Evolutionary conservation across 2,113 vertebrate genomes (phyloP).

Genomic region (Scopus umbretta): DNA sequence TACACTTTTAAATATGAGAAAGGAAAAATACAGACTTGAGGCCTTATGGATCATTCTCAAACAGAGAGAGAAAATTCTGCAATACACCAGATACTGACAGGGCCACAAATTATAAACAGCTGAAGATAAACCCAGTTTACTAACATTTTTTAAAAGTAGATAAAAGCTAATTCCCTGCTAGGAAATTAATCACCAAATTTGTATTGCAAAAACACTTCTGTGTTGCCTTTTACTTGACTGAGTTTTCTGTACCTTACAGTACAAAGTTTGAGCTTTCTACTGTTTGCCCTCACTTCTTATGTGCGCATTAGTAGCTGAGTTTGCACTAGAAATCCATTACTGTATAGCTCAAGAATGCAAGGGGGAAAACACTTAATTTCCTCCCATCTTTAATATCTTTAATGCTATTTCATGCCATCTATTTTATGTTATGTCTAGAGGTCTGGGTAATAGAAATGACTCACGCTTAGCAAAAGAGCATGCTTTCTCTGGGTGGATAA

Average conservation of each 20-base stretch:
- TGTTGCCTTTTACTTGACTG: neutral
- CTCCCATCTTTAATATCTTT: slow-evolving; percentile 11
- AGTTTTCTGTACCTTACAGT: neutral
- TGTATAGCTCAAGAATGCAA: slow-evolving; percentile 35
- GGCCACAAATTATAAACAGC: neutral
- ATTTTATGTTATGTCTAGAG: slow-evolving; percentile 49
- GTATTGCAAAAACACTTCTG: neutral
- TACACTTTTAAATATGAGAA: neutral
- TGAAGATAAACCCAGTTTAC: slow-evolving; percentile 26
- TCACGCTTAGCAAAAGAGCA: slow-evolving; percentile 13
- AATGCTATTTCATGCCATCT: neutral
- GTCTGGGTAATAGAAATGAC: slow-evolving; percentile 14
- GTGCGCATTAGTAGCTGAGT: neutral
- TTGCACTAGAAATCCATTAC: slow-evolving; percentile 27
- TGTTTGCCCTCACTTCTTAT: neutral
- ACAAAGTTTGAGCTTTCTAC: slow-evolving; percentile 2
- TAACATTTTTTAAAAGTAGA: neutral
- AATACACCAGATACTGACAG: neutral
- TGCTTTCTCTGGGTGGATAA: slow-evolving; percentile 30
- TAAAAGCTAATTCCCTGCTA: slow-evolving; percentile 3
- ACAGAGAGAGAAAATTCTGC: neutral
- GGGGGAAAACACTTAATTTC: slow-evolving; percentile 10
- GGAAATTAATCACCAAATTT: neutral
- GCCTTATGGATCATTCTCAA: neutral
- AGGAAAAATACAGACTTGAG: neutral